Conservation (phyloP, 1,140 invertebrate genomes). For the Drosophila ananassae region DNA sequence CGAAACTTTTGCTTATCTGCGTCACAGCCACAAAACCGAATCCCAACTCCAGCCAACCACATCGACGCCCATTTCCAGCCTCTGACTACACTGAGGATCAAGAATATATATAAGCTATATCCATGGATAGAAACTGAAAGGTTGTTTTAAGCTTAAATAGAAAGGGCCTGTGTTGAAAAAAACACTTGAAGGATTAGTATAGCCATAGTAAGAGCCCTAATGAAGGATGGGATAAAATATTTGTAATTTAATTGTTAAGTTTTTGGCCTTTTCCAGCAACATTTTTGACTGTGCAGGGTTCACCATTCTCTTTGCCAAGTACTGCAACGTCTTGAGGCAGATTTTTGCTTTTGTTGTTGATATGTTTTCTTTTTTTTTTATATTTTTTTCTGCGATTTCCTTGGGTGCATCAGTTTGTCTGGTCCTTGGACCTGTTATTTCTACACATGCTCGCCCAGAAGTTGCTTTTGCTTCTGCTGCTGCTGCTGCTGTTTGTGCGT, state of each 20-base stretch:
- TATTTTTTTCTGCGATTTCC: constrained; percentile 15
- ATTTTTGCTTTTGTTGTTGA: constrained; percentile 29
- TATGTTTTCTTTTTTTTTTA: constrained; percentile 10
- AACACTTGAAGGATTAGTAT: too few relatives aligned
- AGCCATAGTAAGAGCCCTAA: too few relatives aligned
- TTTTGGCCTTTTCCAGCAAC: not conserved
- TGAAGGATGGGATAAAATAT: too few relatives aligned
- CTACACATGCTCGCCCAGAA: constrained; percentile 51
- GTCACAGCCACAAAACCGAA: constrained; percentile 52
- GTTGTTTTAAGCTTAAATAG: too few relatives aligned
- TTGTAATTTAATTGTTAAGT: not conserved
- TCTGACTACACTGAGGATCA: constrained; percentile 2
- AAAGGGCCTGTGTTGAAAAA: too few relatives aligned
- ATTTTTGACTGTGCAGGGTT: constrained; percentile 2
- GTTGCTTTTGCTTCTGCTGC: constrained; percentile 20
- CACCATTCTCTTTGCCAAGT: not conserved
- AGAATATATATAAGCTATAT: too few relatives aligned
- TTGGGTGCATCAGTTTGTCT: constrained; percentile 36
- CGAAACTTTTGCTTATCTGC: constrained; percentile 74
- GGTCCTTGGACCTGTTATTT: constrained; percentile 50
- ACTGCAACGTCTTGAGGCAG: constrained; percentile 52
- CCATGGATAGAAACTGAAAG: too few relatives aligned
- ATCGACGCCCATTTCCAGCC: constrained; percentile 7
- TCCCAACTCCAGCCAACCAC: constrained; percentile 37
- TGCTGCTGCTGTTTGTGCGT: constrained; percentile 39